phyloP scores from a whole-genome alignment of 2,888 invertebrate genomes.

The Cheilosia grossa region DNA sequence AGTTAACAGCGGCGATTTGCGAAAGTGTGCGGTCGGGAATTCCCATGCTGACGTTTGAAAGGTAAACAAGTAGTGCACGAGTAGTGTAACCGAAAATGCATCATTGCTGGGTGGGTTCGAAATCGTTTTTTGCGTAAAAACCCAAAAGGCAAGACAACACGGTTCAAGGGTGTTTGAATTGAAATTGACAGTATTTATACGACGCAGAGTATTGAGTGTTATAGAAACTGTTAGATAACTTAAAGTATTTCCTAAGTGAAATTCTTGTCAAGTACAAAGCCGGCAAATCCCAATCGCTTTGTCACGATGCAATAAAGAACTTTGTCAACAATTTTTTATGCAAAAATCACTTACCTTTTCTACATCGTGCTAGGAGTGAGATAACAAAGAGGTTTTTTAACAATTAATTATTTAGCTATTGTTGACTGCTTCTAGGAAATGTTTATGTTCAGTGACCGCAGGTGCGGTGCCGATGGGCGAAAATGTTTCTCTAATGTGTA shows the following conservation, averaged over 20 bases:
- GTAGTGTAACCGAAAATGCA: background rate
- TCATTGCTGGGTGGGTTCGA: too few relatives aligned
- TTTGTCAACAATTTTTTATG: background rate
- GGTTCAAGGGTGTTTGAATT: conserved; percentile 50
- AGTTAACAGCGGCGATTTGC: conserved; percentile 2
- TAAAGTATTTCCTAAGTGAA: too few relatives aligned
- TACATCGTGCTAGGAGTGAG: background rate
- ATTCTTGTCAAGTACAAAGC: too few relatives aligned
- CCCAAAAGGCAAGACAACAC: conserved; percentile 40
- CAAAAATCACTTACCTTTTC: background rate
- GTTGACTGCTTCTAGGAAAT: too few relatives aligned
- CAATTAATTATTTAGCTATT: too few relatives aligned
- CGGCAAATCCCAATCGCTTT: background rate
- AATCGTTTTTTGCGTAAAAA: conserved; percentile 1
- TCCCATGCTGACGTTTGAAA: conserved; percentile 34
- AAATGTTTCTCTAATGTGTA: too few relatives aligned
- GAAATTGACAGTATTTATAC: conserved; percentile 43
- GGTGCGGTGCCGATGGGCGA: too few relatives aligned
- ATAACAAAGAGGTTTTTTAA: background rate
- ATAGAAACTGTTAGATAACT: too few relatives aligned
- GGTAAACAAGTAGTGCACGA: background rate
- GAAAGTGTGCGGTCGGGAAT: conserved; percentile 24
- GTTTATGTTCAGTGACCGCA: too few relatives aligned
- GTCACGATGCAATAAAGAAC: conserved; percentile 1
- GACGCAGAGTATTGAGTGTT: background rate